Conservation (phyloP, 1,140 invertebrate genomes). For the Wiebesia pumilae region DNA sequence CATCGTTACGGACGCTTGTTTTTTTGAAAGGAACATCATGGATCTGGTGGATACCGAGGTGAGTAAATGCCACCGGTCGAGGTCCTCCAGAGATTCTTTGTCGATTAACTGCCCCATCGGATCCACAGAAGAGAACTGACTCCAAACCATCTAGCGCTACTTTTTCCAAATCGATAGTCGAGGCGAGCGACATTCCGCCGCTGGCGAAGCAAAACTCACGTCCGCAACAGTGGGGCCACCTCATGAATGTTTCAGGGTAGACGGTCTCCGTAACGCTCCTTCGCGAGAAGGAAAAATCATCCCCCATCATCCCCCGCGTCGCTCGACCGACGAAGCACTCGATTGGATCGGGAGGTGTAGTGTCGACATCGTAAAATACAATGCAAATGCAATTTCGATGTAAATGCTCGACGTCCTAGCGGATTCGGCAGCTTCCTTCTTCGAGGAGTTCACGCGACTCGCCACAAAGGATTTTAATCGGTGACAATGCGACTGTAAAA, state of each 20-base stretch:
- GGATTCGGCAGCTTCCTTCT: neutral
- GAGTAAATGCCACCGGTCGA: no score
- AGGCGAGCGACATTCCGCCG: neutral
- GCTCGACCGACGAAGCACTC: neutral
- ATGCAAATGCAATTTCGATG: constrained; percentile 49
- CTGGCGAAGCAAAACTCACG: no score
- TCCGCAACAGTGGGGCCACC: neutral
- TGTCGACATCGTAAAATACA: neutral
- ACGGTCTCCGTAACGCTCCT: neutral
- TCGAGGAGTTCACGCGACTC: neutral
- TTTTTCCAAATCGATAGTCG: neutral
- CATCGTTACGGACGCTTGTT: neutral
- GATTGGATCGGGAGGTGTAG: constrained; percentile 2
- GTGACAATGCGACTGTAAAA: neutral
- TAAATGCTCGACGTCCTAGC: neutral
- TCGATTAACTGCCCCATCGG: neutral
- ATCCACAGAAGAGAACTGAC: neutral
- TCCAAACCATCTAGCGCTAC: neutral
- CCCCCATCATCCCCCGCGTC: neutral
- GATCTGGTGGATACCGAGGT: neutral
- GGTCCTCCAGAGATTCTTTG: neutral
- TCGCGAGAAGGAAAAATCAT: constrained; percentile 9
- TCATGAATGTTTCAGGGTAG: constrained; percentile 28
- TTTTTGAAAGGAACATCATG: neutral
- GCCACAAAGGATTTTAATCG: constrained; percentile 20